Base-by-base conservation (phyloP, 2,113 vertebrate genomes). In the Myotis davidii region DNA sequence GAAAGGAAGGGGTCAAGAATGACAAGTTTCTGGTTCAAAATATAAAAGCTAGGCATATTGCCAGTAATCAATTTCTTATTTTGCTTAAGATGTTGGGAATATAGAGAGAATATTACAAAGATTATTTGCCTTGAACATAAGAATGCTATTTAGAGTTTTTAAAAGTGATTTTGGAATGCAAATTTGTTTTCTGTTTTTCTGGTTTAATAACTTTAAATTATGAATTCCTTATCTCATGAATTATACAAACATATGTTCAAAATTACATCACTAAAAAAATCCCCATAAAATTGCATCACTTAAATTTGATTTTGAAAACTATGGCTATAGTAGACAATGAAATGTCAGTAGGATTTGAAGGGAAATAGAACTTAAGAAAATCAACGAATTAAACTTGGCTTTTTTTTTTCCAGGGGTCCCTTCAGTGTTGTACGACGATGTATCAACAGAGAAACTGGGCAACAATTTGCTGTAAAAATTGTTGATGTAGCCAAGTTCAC, bases 401-500 rank as follows among this genome's bases (percentile, higher is more conserved):
- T 9, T 91, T 90, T 9, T 96, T 84, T 39, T 98, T 98, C 23
- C 98, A 99, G 99, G 99, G 99, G 99, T 88, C 99, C 99, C 9
- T 99, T 99, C 99, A 99, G 99, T 32, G 99, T 99, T 97, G 99
- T 99, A 91, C 98, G 99, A 86, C 98, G 99, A 99, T 99, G 99
- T 98, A 99, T 99, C 99, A 99, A 99, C 99, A 98, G 99, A 98
- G 99, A 99, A 97, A 99, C 99, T 9, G 99, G 99, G 88, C 99
- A 99, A 97, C 99, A 99, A 98, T 99, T 99, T 96, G 99, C 99
- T 95, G 99, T 99, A 95, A 99, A 99, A 98, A 99, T 99, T 94
- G 99, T 99, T 97, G 99, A 99, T 97, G 99, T 99, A 98, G 99
- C 99, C 98, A 99, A 99, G 98, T 99, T 99, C 98, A 99, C 99